Evolutionary conservation across 2,797 vertebrate species (phyloP), one percentile per base, ranked within the genome.

Genomic region (Tokudaia muenninki): DNA sequence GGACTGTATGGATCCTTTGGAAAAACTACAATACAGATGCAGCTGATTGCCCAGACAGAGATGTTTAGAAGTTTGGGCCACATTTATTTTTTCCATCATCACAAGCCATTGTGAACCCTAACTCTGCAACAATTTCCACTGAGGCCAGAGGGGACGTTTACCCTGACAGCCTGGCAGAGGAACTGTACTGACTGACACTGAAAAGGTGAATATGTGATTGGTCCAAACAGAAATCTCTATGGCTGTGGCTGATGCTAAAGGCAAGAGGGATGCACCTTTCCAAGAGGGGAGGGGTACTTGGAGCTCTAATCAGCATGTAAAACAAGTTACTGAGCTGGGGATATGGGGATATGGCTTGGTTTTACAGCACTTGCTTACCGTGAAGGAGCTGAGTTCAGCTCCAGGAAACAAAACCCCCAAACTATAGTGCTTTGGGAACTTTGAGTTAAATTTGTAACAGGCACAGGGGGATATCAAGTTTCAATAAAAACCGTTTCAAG

Each of bases 401-500:
- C 19, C 29, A 22, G 14, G 91, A 65, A 78, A 65, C 86, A 57
- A 24, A 26, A 13, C 1, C 37, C 21, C 81, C 16, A 74, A 34
- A 52, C 3, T 34, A 52, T 19, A 47, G 31, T 86, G 50, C 82
- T 92, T 92, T 72, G 34, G 24, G 87, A 87, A 90, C n/a, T 72
- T 34, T 9, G 31, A 74, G 34, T 80, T 83, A 88, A 61, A 67
- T 87, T 13, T 82, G 44, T 78, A 67, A 59, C 6, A 52, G 63
- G 55, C 9, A 77, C 29, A 77, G 31, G 72, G 1, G 29, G 12
- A 65, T 6, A 61, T 31, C 4, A 65, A 57, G 70, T 52, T 90
- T 94, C 74, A 82, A 92, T 86, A 59, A 81, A 72, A 81, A 52
- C 65, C 65, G 81, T 63, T 92, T 96, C 59, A 63, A 31, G 90